A percentile compares a stretch with the other conserved stretches of the same genome.
Evolutionary conservation across 2,113 vertebrate species (phyloP).

Genomic region (Diadophis punctatus): DNA sequence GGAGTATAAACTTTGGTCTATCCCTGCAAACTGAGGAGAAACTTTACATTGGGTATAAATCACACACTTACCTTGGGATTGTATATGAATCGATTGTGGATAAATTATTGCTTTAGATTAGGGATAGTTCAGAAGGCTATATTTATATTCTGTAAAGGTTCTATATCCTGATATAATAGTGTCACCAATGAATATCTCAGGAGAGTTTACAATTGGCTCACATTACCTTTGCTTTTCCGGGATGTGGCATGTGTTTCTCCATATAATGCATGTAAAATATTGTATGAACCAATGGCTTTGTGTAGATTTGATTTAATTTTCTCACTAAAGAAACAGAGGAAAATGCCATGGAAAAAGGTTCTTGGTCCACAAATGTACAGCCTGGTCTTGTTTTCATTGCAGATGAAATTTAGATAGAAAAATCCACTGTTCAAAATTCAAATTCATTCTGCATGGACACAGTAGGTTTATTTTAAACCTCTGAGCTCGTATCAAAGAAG

Average conservation of each 20-base stretch:
- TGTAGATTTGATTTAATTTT: neutral
- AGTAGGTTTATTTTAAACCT: conserved; percentile 1
- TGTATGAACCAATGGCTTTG: neutral
- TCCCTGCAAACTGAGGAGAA: neutral
- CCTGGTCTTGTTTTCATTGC: neutral
- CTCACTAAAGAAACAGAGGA: neutral
- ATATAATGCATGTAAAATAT: neutral
- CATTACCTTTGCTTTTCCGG: neutral
- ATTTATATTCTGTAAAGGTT: neutral
- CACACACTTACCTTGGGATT: neutral
- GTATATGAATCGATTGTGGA: conserved; percentile 71
- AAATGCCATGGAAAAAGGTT: no score
- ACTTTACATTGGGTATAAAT: conserved; percentile 78
- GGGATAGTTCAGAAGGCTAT: neutral
- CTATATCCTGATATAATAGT: neutral
- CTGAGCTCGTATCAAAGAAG: neutral
- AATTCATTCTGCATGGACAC: neutral
- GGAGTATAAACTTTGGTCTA: conserved; percentile 37
- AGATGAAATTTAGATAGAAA: neutral
- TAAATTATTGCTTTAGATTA: conserved; percentile 53
- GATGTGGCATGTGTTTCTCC: neutral
- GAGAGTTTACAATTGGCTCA: neutral
- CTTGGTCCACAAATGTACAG: neutral
- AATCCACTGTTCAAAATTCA: neutral
- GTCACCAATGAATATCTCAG: neutral